Base-by-base conservation (phyloP, 2,113 vertebrate genomes). In the Corydoras sp. region DNA sequence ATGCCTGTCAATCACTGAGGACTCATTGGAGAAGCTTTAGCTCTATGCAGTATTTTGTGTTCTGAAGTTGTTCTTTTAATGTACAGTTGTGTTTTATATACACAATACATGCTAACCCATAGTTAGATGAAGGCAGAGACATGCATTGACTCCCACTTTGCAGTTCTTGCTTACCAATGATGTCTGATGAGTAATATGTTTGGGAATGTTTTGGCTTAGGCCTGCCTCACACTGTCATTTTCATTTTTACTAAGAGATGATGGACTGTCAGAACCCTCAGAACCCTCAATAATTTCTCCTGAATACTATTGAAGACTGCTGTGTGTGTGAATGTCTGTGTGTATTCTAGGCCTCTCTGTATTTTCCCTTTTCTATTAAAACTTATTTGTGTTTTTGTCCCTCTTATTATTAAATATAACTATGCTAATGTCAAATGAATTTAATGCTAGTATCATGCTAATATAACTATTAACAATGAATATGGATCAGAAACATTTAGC, bases 161-260 rank as follows among this genome's bases (percentile, higher is more conserved):
- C 62, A 73, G 70, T 58, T 73, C 71, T 76, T 73, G 65, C 70
- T 76, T n/a, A 65, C 58, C 69, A 69, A 79, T 79, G 77, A 65
- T 43, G 66, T 63, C 62, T 76, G 74, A 78, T 73, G 72, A 75
- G 68, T 62, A 78, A 78, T 79, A 69, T 73, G 66, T 76, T 68
- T 72, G 58, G 62, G 51, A 69, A 60, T 75, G 59, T 66, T 78
- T 73, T 68, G 56, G 68, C 58, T 58, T 64, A 29, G 63, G 69
- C 65, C 70, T 35, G 70, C 75, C 55, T 72, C 43, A 65, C 67
- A 72, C 77, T 73, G 73, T 79, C 77, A 73, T 62, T 73, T 73
- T 79, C 61, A 48, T 50, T 69, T 72, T 79, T 60, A 71, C 70
- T 79, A 71, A 76, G 71, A 75, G 75, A 61, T 79, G 73, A 72